A percentile compares a stretch with the other conserved stretches of the same genome.
Evolutionary conservation across 2,113 vertebrate genomes (phyloP).

Genomic region (Festucalex cinctus): DNA sequence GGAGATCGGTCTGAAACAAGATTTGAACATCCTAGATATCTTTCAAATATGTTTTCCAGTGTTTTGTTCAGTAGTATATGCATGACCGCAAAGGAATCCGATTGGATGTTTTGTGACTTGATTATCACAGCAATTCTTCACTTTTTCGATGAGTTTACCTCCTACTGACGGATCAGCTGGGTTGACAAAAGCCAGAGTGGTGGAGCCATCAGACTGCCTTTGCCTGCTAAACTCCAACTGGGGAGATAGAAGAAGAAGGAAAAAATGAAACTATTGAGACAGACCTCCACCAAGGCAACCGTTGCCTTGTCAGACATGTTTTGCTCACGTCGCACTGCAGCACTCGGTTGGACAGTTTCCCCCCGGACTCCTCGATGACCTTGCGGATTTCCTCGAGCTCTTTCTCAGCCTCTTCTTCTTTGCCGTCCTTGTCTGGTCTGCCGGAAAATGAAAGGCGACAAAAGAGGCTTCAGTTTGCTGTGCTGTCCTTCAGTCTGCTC

Average conservation of each 20-base stretch:
- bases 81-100: background rate
- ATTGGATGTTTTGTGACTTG: background rate
- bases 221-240: constrained; percentile 89
- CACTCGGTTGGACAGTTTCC: constrained; percentile 84
- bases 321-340: constrained; percentile 82
- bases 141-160: constrained; percentile 68
- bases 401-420: constrained; percentile 84
- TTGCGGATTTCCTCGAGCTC: constrained; percentile 90
- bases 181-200: constrained; percentile 88
- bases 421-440: constrained; percentile 86
- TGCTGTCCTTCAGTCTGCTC: background rate
- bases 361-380: constrained; percentile 85
- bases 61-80: background rate
- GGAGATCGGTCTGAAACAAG: too few species aligned
- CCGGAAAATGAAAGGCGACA: background rate
- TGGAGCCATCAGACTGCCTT: constrained; percentile 85
- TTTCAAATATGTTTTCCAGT: too few species aligned
- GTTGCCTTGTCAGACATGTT: background rate
- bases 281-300: background rate
- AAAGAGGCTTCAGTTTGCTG: constrained; percentile 19
- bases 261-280: background rate
- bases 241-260: constrained; percentile 22
- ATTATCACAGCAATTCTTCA: background rate
- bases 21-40: too few species aligned
- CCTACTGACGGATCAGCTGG: constrained; percentile 81